Evolutionary conservation across 1,140 invertebrate species (phyloP).

Genomic region (Euura saliciscinereae): DNA sequence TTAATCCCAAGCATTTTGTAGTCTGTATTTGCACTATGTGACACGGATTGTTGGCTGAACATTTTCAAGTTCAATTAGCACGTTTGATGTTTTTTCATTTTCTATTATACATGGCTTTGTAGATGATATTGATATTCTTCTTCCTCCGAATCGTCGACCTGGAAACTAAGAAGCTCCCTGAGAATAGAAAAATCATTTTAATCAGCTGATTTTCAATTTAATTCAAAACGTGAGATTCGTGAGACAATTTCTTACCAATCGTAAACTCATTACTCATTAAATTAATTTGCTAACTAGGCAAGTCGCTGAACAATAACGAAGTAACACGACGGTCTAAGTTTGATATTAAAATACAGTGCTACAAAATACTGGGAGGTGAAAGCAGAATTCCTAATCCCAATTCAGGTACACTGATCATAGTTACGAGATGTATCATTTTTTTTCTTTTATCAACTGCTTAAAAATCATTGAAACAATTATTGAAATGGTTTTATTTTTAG

Average conservation of each 20-base stretch:
- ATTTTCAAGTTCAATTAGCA: background rate
- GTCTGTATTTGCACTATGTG: slow-evolving; percentile 7
- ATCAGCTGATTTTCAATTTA: no score
- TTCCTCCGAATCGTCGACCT: background rate
- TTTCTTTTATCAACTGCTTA: no score
- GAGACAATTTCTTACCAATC: background rate
- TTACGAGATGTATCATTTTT: background rate
- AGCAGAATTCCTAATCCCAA: background rate
- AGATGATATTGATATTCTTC: background rate
- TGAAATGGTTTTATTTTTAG: slow-evolving; percentile 11
- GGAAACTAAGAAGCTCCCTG: background rate
- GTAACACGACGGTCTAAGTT: no score
- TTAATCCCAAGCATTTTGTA: slow-evolving; percentile 3
- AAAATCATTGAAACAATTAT: no score
- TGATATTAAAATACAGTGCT: background rate
- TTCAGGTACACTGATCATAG: background rate
- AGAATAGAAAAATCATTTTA: background rate
- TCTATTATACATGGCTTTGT: background rate
- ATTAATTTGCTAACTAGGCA: no score
- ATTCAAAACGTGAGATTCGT: background rate
- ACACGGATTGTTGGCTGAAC: slow-evolving; percentile 1
- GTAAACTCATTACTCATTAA: background rate
- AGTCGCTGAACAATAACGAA: no score
- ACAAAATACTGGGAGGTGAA: background rate
- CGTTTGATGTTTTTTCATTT: background rate